Conservation (phyloP, 2,797 vertebrate genomes). For the Craterocephalus amniculus region DNA sequence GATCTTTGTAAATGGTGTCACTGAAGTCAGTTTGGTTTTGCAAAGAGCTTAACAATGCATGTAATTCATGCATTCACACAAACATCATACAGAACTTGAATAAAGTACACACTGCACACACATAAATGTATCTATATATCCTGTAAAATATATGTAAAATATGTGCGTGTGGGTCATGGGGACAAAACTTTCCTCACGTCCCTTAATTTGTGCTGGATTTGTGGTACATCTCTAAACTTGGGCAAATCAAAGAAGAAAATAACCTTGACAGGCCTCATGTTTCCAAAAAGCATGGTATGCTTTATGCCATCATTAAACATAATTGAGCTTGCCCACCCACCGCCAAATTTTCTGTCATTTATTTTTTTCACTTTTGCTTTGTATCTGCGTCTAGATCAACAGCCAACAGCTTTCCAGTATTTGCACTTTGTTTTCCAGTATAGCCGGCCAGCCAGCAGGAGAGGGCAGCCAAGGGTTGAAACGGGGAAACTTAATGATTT, state of each 20-base stretch:
- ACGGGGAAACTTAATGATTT: slow-evolving; percentile 56
- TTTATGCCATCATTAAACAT: slow-evolving; percentile 16
- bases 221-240: neutral
- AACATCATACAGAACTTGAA: neutral
- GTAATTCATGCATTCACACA: neutral
- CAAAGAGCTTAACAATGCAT: neutral
- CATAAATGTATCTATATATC: too few relatives aligned
- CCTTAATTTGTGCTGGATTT: neutral
- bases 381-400: slow-evolving; percentile 51
- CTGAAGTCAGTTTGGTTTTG: neutral
- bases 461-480: slow-evolving; percentile 50
- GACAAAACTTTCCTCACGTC: too few relatives aligned
- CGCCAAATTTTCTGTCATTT: slow-evolving; percentile 26
- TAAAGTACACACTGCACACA: too few relatives aligned
- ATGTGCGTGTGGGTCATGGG: too few relatives aligned
- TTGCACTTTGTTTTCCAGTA: slow-evolving; percentile 45
- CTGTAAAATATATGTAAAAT: too few relatives aligned
- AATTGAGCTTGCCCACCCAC: slow-evolving; percentile 41
- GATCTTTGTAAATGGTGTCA: neutral
- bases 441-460: slow-evolving; percentile 14
- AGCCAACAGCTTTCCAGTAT: slow-evolving; percentile 41
- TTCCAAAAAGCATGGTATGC: neutral
- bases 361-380: slow-evolving; percentile 21
- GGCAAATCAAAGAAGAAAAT: neutral
- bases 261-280: neutral